Conservation (phyloP, 1,140 invertebrate genomes). For the Neodiprion pinetum region DNA sequence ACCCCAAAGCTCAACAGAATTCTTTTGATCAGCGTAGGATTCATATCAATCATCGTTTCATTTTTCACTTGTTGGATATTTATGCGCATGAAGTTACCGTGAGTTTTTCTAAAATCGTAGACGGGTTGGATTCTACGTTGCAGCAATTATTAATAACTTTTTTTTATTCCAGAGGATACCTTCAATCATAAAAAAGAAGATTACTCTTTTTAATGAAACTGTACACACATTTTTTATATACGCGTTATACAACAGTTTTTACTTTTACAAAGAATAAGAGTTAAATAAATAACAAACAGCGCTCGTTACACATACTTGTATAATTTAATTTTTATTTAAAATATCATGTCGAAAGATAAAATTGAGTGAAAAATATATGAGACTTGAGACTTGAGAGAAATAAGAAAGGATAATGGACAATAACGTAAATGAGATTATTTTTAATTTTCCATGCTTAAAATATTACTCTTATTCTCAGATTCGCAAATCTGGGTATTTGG, state of each 20-base stretch:
- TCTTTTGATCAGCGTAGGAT: constrained; percentile 90
- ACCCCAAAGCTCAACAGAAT: constrained; percentile 93
- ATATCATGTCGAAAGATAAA: too few species aligned
- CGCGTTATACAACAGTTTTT: background rate
- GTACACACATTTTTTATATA: background rate
- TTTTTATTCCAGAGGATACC: constrained; percentile 58
- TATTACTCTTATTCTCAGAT: too few species aligned
- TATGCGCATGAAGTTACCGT: constrained; percentile 98
- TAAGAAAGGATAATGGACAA: too few species aligned
- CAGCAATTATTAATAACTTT: constrained; percentile 25
- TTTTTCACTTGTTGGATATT: constrained; percentile 98
- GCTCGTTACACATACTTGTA: background rate
- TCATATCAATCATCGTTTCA: constrained; percentile 91
- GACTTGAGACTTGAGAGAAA: too few species aligned
- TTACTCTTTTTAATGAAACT: background rate
- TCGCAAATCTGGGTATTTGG: background rate
- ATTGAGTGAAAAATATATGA: too few species aligned
- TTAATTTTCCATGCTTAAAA: too few species aligned
- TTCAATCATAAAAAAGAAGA: constrained; percentile 49
- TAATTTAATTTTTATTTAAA: too few species aligned
- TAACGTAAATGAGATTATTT: too few species aligned
- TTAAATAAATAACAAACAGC: background rate
- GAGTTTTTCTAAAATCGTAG: constrained; percentile 48
- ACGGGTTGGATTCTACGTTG: constrained; percentile 22
- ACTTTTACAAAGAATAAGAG: background rate